A percentile compares a stretch with the other conserved stretches of the same genome.
Conservation (phyloP, 2,113 vertebrate species). For the Amphilophus citrinellus region DNA sequence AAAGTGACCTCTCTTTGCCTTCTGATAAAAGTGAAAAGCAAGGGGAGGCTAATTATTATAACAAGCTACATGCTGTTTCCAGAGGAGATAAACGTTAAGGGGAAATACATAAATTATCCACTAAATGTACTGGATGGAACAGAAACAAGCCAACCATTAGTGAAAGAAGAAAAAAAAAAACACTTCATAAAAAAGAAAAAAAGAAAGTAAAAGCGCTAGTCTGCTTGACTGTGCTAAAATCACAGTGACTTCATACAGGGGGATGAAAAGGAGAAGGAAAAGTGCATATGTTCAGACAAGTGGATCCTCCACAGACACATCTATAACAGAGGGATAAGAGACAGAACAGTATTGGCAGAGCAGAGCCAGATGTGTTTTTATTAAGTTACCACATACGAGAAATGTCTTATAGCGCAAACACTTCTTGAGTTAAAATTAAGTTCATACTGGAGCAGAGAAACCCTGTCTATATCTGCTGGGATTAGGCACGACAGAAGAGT, state of each 20-base stretch:
- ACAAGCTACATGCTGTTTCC: slow-evolving; percentile 59
- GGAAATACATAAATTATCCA: slow-evolving; percentile 30
- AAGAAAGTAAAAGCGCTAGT: slow-evolving; percentile 10
- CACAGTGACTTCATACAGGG: background rate
- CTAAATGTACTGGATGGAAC: slow-evolving; percentile 29
- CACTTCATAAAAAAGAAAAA: background rate
- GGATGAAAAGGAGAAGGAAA: background rate
- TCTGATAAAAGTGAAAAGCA: slow-evolving; percentile 41
- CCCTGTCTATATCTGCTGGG: background rate
- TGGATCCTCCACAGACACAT: slow-evolving; percentile 1
- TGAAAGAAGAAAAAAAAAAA: slow-evolving; percentile 12
- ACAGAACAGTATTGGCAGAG: slow-evolving; percentile 3
- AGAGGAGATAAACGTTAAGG: slow-evolving; percentile 34
- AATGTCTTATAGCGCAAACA: slow-evolving; percentile 14
- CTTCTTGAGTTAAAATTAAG: slow-evolving; percentile 19
- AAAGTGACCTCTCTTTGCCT: slow-evolving; percentile 43
- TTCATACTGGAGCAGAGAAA: background rate
- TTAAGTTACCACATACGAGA: slow-evolving; percentile 26
- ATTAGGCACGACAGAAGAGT: slow-evolving; percentile 1
- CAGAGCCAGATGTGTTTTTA: slow-evolving; percentile 33
- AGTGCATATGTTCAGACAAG: slow-evolving; percentile 2
- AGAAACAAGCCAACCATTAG: slow-evolving; percentile 18
- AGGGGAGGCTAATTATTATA: slow-evolving; percentile 66
- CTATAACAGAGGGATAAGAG: background rate
- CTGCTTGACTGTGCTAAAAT: background rate